A percentile compares a stretch with the other conserved stretches of the same genome.
Evolutionary conservation across 2,113 vertebrate species (phyloP).

Genomic region (Lampris incognitus): DNA sequence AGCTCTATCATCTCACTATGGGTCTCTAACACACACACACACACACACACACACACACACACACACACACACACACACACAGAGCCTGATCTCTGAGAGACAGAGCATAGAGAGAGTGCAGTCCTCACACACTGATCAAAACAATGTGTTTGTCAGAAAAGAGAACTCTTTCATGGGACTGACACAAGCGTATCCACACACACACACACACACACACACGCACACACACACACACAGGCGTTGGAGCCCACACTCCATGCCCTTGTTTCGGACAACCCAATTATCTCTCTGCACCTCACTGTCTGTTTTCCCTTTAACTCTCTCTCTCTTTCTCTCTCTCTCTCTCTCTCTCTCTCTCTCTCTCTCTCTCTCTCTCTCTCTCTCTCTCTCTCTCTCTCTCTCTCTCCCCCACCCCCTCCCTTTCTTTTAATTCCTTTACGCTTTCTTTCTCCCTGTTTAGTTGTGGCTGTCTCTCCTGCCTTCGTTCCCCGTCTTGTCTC

Average conservation of each 20-base stretch:
- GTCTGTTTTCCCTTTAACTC: slow-evolving; percentile 55
- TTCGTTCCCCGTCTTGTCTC: slow-evolving; percentile 23
- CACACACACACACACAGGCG: slow-evolving; percentile 56
- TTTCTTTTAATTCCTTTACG: neutral
- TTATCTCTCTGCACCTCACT: slow-evolving; percentile 80
- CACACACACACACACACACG: slow-evolving; percentile 57
- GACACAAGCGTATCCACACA: slow-evolving; percentile 52
- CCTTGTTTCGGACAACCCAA: slow-evolving; percentile 81
- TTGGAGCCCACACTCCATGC: slow-evolving; percentile 77
- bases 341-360: slow-evolving; percentile 34
- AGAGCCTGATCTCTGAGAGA: slow-evolving; percentile 75
- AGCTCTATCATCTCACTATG: slow-evolving; percentile 79
- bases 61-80: neutral
- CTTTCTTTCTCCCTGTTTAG: neutral
- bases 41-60: slow-evolving; percentile 42
- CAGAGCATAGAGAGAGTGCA: slow-evolving; percentile 81
- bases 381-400: slow-evolving; percentile 1
- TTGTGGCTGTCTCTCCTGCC: neutral
- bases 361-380: slow-evolving; percentile 40
- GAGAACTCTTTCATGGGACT: slow-evolving; percentile 76
- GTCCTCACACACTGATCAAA: slow-evolving; percentile 91
- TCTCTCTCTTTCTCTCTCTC: slow-evolving; percentile 23
- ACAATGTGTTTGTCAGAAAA: slow-evolving; percentile 89
- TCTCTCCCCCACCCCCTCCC: neutral
- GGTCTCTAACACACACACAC: slow-evolving; percentile 59